Conservation (phyloP, 2,888 invertebrate genomes). For the Cerceris rybyensis region DNA sequence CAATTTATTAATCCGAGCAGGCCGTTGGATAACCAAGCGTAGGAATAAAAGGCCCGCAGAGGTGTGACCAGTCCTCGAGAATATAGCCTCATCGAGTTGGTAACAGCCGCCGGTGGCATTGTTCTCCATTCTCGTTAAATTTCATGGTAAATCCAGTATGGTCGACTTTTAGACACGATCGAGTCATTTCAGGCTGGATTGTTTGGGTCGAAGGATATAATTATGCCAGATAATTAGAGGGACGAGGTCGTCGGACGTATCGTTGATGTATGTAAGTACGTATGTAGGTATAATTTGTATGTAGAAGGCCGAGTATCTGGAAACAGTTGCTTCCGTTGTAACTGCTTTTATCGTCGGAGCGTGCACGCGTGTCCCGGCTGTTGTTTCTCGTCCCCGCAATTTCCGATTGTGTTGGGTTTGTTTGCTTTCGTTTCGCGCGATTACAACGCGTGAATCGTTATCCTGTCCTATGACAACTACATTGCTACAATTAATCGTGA, state of each 20-base stretch:
- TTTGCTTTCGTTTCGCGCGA: slow-evolving; percentile 30
- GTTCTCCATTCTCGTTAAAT: slow-evolving; percentile 19
- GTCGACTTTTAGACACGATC: slow-evolving; percentile 15
- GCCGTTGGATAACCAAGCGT: slow-evolving; percentile 36
- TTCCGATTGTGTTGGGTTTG: slow-evolving; percentile 55
- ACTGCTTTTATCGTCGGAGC: slow-evolving; percentile 52
- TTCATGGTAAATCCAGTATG: slow-evolving; percentile 11
- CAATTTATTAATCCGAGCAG: slow-evolving; percentile 66
- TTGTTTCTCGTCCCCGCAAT: slow-evolving; percentile 30
- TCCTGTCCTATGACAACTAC: neutral
- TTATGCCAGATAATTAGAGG: slow-evolving; percentile 37
- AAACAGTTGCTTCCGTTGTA: slow-evolving; percentile 44
- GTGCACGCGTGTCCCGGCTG: slow-evolving; percentile 16
- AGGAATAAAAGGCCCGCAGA: slow-evolving; percentile 52
- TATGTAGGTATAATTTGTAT: neutral
- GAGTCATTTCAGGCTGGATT: slow-evolving; percentile 12
- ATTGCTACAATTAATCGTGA: slow-evolving; percentile 44
- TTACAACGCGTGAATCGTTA: slow-evolving; percentile 16
- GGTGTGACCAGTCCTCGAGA: slow-evolving; percentile 51
- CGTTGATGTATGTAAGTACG: slow-evolving; percentile 1
- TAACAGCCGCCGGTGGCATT: slow-evolving; percentile 8
- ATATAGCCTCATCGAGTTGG: slow-evolving; percentile 17
- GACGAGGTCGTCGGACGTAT: slow-evolving; percentile 25
- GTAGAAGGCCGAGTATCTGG: slow-evolving; percentile 7
- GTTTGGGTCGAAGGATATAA: slow-evolving; percentile 23